Evolutionary conservation across 2,888 invertebrate species (phyloP).

Genomic region (Vesta saturnalis): DNA sequence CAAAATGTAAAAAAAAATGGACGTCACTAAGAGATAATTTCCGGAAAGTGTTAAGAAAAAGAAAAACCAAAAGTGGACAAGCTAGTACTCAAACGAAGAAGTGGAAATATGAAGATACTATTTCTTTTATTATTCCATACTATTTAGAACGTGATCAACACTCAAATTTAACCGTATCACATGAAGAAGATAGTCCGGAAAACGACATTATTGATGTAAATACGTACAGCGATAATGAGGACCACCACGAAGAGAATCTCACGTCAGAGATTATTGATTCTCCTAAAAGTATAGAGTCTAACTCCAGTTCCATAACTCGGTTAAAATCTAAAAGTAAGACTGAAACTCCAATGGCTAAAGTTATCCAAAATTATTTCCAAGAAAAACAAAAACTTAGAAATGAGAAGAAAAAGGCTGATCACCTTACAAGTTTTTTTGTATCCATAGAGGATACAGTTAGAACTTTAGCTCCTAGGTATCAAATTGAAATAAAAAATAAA

Average conservation of each 20-base stretch:
- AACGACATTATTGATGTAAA: background rate
- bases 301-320: too few relatives aligned
- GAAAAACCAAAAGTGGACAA: background rate
- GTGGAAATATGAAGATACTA: background rate
- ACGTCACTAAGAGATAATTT: slow-evolving; percentile 28
- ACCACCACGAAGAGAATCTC: too few relatives aligned
- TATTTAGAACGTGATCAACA: background rate
- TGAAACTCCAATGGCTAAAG: slow-evolving; percentile 22
- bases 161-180: background rate
- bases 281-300: too few relatives aligned
- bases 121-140: background rate
- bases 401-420: too few relatives aligned
- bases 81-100: background rate
- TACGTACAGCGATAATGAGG: too few relatives aligned
- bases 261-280: too few relatives aligned
- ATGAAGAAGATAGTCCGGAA: background rate
- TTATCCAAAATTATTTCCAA: slow-evolving; percentile 32
- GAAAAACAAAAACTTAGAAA: slow-evolving; percentile 27
- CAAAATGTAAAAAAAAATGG: slow-evolving; percentile 36
- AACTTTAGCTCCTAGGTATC: too few relatives aligned
- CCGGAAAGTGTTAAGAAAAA: slow-evolving; percentile 28
- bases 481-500: too few relatives aligned
- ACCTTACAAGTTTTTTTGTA: too few relatives aligned
- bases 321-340: too few relatives aligned
- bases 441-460: too few relatives aligned